A percentile compares a stretch with the other conserved stretches of the same genome.
These are phyloP conservation scores for Cavia porcellus DNA, from an alignment of 2,113 vertebrate genomes.

Conservation along the genomic window DNA sequence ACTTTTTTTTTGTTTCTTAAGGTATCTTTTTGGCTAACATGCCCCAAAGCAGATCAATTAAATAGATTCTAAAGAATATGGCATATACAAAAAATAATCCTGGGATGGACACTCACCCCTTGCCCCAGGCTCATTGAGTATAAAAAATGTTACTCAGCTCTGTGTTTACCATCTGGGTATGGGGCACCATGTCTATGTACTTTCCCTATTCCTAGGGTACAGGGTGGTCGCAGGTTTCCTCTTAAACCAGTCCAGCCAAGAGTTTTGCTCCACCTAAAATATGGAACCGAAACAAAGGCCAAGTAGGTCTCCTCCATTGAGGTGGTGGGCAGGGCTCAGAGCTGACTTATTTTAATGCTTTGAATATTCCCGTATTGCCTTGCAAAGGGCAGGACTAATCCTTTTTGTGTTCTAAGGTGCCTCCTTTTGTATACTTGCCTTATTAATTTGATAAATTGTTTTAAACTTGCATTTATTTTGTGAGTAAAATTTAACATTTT, in stretches of 20 bases:
- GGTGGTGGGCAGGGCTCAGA: background rate
- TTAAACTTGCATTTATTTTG: conserved; percentile 1
- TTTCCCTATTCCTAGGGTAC: background rate
- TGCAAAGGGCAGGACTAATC: background rate
- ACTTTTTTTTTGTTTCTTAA: background rate
- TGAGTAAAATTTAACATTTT: background rate
- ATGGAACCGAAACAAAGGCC: background rate
- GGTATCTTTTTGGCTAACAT: background rate
- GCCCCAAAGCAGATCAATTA: background rate
- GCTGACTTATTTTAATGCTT: background rate
- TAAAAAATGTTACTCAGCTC: background rate
- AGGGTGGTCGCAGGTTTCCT: background rate
- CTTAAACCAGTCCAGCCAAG: background rate
- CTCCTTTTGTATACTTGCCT: background rate
- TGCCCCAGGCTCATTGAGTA: background rate
- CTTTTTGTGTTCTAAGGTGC: background rate
- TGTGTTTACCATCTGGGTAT: background rate
- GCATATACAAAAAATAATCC: background rate
- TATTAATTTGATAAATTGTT: background rate
- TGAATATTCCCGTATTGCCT: background rate
- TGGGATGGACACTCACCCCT: background rate
- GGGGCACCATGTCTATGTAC: background rate
- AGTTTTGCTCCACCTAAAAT: background rate
- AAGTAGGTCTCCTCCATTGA: background rate
- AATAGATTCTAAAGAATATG: background rate